Conservation (phyloP, 1,140 invertebrate species). For the Leptinotarsa lineolata region DNA sequence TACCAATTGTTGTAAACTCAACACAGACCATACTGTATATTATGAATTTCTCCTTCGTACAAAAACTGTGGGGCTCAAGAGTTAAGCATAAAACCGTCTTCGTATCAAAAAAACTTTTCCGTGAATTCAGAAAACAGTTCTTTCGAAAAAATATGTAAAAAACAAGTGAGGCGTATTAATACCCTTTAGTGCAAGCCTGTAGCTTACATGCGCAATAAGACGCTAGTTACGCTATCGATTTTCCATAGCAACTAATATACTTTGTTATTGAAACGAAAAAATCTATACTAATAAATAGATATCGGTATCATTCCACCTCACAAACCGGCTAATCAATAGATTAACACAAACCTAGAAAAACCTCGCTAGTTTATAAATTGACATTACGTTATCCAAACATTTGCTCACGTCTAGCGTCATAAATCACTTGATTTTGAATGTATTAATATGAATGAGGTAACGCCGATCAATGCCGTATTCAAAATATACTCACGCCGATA, state of each 20-base stretch:
- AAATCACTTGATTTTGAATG: neutral
- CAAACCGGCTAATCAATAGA: too few relatives aligned
- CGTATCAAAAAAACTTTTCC: too few relatives aligned
- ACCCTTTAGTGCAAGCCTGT: neutral
- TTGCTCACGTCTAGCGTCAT: neutral
- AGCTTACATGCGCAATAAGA: neutral
- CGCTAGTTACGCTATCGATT: neutral
- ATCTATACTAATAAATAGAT: neutral
- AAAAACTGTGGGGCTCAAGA: too few relatives aligned
- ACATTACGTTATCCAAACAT: neutral
- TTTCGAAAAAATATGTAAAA: too few relatives aligned
- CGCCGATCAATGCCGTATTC: neutral
- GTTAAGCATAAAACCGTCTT: too few relatives aligned
- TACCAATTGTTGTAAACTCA: too few relatives aligned
- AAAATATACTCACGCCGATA: neutral
- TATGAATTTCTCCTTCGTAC: too few relatives aligned
- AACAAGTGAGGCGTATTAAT: neutral
- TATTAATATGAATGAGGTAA: constrained; percentile 5
- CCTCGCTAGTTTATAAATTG: too few relatives aligned
- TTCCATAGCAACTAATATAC: neutral
- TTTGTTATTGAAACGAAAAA: neutral
- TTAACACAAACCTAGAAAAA: too few relatives aligned
- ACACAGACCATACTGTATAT: too few relatives aligned
- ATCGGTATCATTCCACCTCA: neutral
- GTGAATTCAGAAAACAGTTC: too few relatives aligned